Evolutionary conservation across 2,888 invertebrate genomes (phyloP).

Genomic region (Operophtera brumata): DNA sequence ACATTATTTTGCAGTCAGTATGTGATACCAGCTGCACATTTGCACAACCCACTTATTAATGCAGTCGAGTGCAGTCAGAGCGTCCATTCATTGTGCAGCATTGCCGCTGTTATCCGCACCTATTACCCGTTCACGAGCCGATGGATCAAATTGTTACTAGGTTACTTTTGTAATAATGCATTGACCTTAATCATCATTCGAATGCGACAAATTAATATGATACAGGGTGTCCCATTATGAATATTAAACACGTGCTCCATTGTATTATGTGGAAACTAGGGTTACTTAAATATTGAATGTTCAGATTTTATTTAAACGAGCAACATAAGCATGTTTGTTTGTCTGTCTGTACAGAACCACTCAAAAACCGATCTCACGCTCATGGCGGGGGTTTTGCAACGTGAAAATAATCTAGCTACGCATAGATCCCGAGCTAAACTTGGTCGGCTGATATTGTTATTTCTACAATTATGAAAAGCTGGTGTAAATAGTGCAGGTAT

Average conservation of each 20-base stretch:
- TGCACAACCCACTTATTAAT: conserved; percentile 78
- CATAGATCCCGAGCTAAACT: too few relatives aligned
- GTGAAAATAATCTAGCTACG: too few relatives aligned
- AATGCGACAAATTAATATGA: background rate
- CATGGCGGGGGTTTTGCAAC: too few relatives aligned
- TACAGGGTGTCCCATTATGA: background rate
- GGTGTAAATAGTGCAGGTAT: too few relatives aligned
- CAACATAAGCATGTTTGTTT: too few relatives aligned
- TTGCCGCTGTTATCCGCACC: conserved; percentile 73
- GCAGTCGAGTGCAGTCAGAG: conserved; percentile 78
- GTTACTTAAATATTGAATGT: too few relatives aligned
- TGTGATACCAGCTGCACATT: conserved; percentile 37
- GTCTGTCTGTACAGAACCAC: too few relatives aligned
- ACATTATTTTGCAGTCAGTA: conserved; percentile 3
- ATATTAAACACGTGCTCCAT: background rate
- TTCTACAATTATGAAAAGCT: too few relatives aligned
- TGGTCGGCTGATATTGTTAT: too few relatives aligned
- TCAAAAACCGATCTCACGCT: too few relatives aligned
- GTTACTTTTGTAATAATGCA: conserved; percentile 26
- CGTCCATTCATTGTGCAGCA: conserved; percentile 75
- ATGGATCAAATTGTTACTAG: conserved; percentile 28
- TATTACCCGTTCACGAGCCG: conserved; percentile 67
- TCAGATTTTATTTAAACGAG: too few relatives aligned
- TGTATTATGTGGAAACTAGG: background rate
- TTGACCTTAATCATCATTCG: conserved; percentile 16